Base-by-base conservation (phyloP, 2,113 vertebrate genomes). In the Calypte anna region DNA sequence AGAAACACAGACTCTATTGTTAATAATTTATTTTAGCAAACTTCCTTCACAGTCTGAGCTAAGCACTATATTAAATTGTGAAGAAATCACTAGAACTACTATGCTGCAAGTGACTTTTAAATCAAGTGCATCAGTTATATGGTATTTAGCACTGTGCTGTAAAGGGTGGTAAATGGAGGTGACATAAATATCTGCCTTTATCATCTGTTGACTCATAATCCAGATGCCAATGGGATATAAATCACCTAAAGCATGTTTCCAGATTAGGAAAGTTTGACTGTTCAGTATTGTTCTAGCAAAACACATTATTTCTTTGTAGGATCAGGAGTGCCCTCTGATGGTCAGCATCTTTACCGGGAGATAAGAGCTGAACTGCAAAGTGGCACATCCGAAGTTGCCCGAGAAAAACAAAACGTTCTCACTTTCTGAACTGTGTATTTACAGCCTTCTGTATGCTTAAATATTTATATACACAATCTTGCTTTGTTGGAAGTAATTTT, bases 101-200 rank as follows among this genome's bases (percentile, higher is more conserved):
- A 86, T 48, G 76, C 55, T 96, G 91, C 87, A 51, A 94, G 90
- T 93, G 91, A 94, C 86, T 98, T 97, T 95, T 95, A 94, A 95
- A 97, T 89, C 94, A 92, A 97, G 95, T 91, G 77, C 86, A 88
- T 97, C 93, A 91, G 94, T 96, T 93, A 89, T 72, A 91, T 2
- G 7, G 90, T 95, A 92, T 96, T 97, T 97, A 97, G 93, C 91
- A 79, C 94, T 93, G 90, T 91, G 92, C 68, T 94, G 94, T 87
- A 89, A 91, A 96, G 93, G 59, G 95, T 96, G 96, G 88, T 91
- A 97, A 96, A 94, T 62, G 82, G 53, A 97, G 87, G 96, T 84
- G 76, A 97, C 95, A 95, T 96, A 97, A 98, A 97, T 97, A 97
- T 97, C 90, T 94, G 95, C 86, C 78, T 96, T 97, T 97, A 97